These are phyloP conservation scores for Ranitomeya variabilis DNA, from an alignment of 2,113 vertebrate genomes.

Conservation along the genomic window DNA sequence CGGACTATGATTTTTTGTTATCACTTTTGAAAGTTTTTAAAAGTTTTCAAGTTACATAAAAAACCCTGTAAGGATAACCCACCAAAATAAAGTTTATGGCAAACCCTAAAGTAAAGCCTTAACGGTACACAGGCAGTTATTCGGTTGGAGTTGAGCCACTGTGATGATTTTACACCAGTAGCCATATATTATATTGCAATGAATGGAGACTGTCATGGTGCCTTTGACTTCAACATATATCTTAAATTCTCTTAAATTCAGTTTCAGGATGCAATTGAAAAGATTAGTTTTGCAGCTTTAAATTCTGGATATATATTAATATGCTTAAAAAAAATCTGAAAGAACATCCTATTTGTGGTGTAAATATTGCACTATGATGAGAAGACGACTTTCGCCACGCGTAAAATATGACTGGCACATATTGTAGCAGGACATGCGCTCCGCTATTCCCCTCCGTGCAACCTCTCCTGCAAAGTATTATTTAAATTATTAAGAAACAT, in stretches of 20 bases:
- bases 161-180: too few relatives aligned
- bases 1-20: too few relatives aligned
- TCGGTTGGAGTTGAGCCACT: too few relatives aligned
- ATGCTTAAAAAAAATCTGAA: not conserved
- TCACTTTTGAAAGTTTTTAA: too few relatives aligned
- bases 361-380: not conserved
- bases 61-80: too few relatives aligned
- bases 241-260: not conserved
- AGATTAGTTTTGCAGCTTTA: not conserved
- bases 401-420: slow-evolving; percentile 1
- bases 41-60: too few relatives aligned
- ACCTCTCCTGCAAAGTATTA: slow-evolving; percentile 44
- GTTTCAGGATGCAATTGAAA: not conserved
- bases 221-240: not conserved
- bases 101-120: too few relatives aligned
- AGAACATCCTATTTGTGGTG: slow-evolving; percentile 14
- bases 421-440: not conserved
- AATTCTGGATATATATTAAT: not conserved
- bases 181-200: too few relatives aligned
- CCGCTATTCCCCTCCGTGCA: not conserved
- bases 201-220: not conserved
- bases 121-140: too few relatives aligned
- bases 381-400: not conserved
- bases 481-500: slow-evolving; percentile 47
- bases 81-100: too few relatives aligned